Base-by-base conservation (phyloP, 2,797 vertebrate species). In the Moxostoma hubbsi region DNA sequence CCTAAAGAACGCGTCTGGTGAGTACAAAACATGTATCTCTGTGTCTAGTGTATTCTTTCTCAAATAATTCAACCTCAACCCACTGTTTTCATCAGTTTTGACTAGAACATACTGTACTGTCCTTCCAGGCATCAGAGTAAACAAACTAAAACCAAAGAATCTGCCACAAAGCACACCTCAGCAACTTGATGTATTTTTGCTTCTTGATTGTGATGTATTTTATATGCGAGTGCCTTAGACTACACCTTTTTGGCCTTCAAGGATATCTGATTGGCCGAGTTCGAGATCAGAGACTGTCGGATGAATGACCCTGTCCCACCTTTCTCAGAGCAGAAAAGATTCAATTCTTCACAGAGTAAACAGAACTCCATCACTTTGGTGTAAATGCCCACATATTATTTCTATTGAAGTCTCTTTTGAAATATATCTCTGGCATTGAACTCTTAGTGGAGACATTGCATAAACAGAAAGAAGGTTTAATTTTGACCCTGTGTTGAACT, bases 1-100 rank as follows among this genome's bases (percentile, higher is more conserved):
- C 85, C 91, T 94, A 86, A 99, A 99, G 89, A 99, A 98, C 2
- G 94, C 97, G 45, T 99, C 98, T 87, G 98, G 97, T 98, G 90
- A 94, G 95, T 82, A 13, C 36, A 64, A 18, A 1, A 47, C 43
- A 59, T 18, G 9, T 45, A 53, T 63, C 24, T 74, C 43, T 71
- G 55, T 71, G 9, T 2, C 36, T 7, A 45, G 13, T 24, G 45
- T 11, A 74, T 53, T 13, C 46, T 64, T 6, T 62, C n/a, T 53
- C 49, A 43, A 49, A 74, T 45, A 63, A 64, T 24, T 63, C 18
- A 64, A 59, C 54, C 63, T 59, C 12, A 58, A 59, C 64, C 24
- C 54, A 51, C 53, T 68, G 62, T 45, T 46, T 3, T 49, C n/a
- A 68, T 24, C 11, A 24, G 9, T 61, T 46, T 50, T 61, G 8